Base-by-base conservation (phyloP, 2,888 invertebrate genomes). In the Brachypalpus laphriformis region DNA sequence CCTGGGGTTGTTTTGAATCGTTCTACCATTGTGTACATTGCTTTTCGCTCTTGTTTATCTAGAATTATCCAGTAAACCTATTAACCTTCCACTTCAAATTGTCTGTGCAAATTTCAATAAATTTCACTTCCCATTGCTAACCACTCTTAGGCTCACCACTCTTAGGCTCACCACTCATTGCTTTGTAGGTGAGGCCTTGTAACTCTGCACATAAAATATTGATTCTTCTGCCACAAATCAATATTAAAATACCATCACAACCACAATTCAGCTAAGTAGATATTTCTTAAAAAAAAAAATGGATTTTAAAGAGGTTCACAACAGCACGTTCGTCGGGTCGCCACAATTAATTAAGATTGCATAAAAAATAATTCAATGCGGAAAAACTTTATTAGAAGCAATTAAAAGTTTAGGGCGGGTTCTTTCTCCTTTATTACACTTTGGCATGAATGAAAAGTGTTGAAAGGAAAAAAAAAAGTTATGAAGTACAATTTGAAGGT, bases 331-430 rank as follows among this genome's bases (percentile, higher is more conserved):
- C 3, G 18, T 3, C 7, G 8, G 1, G 1, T 42, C 4, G n/a
- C n/a, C 22, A n/a, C 57, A 72, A 72, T 72, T 42, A 51, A 61
- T 72, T 72, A 49, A 37, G 16, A 18, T 51, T 25, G 18, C 25
- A 42, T 22, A 45, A 28, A 56, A 59, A 25, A 40, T 51, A 72
- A 40, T 18, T 40, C 49, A 18, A 65, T 40, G 20, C 28, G 37
- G 18, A 40, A 56, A 54, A 63, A 57, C 57, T 65, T 72, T 47
- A 57, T 56, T 65, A 57, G 49, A 56, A 40, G 40, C 49, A 65
- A 71, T 78, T 56, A 78, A 78, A 78, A 78, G 40, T 72, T 65
- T 56, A 57, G 47, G 45, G 49, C 57, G n/a, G 65, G 56, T 47
- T 56, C 34, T 61, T 47, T 37, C 20, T 9, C 40, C 49, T 45